Percentiles rank a stretch among this genome's conserved stretches.
These are phyloP conservation scores for Drosophila anomalata DNA, from an alignment of 2,888 invertebrate genomes.

Conservation along the genomic window DNA sequence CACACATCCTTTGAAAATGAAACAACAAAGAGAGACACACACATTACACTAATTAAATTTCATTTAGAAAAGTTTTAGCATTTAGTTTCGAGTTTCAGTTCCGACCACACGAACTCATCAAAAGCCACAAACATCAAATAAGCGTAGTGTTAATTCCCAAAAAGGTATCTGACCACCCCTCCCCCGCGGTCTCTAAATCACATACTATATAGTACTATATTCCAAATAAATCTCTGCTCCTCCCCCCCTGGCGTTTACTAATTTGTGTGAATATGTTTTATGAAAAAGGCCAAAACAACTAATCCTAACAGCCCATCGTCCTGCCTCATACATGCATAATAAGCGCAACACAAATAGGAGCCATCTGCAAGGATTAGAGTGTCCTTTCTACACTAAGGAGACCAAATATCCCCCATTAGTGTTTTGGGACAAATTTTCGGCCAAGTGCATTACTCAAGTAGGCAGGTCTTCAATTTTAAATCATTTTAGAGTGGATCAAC, in stretches of 20 bases:
- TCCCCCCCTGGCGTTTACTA: constrained; percentile 13
- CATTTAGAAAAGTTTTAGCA: constrained; percentile 61
- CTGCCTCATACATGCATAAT: constrained; percentile 35
- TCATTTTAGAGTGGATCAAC: constrained; percentile 37
- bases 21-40: constrained; percentile 14
- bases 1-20: constrained; percentile 4
- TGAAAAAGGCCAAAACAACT: constrained; percentile 25
- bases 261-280: constrained; percentile 37
- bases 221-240: background rate
- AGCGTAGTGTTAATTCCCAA: constrained; percentile 1
- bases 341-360: constrained; percentile 33
- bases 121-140: constrained; percentile 29
- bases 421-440: background rate
- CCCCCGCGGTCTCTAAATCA: background rate
- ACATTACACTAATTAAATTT: constrained; percentile 74
- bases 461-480: constrained; percentile 42
- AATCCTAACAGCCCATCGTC: constrained; percentile 19
- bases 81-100: constrained; percentile 28
- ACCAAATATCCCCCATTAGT: background rate
- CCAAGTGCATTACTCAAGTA: constrained; percentile 3
- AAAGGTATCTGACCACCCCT: background rate
- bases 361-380: constrained; percentile 26
- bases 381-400: constrained; percentile 11
- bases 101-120: constrained; percentile 35
- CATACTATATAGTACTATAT: background rate